Conservation (phyloP, 2,113 vertebrate genomes). For the Cettia cetti region DNA sequence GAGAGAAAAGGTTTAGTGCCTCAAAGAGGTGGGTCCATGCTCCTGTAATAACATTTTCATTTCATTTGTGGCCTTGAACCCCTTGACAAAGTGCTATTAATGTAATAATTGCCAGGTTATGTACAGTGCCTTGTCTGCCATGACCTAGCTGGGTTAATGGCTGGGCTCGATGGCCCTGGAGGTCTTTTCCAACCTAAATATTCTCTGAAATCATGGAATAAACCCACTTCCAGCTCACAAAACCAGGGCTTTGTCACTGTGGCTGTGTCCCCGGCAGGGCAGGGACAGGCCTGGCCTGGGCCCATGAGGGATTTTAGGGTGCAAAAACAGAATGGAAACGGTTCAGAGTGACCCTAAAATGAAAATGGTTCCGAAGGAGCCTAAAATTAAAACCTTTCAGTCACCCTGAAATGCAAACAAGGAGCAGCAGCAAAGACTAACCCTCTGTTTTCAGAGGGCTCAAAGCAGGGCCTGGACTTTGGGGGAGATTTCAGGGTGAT, state of each 20-base stretch:
- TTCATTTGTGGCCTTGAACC: not conserved
- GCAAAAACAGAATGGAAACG: not conserved
- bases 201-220: not conserved
- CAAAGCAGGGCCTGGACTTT: rapidly evolving
- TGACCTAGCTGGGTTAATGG: not conserved
- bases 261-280: not conserved
- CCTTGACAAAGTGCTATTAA: not conserved
- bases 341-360: too few relatives aligned
- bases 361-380: not conserved
- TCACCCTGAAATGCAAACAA: not conserved
- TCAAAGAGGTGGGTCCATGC: not conserved
- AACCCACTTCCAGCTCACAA: rapidly evolving
- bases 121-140: not conserved
- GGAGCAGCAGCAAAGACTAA: rapidly evolving
- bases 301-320: rapidly evolving
- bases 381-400: not conserved
- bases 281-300: rapidly evolving
- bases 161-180: not conserved
- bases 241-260: rapidly evolving
- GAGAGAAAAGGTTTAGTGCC: not conserved
- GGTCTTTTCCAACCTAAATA: not conserved
- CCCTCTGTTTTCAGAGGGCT: not conserved
- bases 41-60: not conserved
- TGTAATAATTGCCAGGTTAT: not conserved
- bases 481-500: not conserved